These are phyloP conservation scores for Phaenicophaeus curvirostris DNA, from an alignment of 2,797 vertebrate species.

Conservation along the genomic window DNA sequence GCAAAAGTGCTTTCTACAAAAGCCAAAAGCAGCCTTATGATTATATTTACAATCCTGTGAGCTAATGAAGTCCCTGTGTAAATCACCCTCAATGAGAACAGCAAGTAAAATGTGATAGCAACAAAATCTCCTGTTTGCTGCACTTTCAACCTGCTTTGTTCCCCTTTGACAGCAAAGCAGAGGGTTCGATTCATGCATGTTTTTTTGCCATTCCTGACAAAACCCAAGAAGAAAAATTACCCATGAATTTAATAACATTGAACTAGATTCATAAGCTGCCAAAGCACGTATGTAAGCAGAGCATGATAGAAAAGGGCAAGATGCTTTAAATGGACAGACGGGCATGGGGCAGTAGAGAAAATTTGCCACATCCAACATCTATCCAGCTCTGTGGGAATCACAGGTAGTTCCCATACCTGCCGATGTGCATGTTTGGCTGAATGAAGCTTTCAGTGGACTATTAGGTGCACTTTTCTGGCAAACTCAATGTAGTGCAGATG, in stretches of 20 bases:
- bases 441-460: not conserved
- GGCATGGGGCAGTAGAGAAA: not conserved
- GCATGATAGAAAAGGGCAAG: not conserved
- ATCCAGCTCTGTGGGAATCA: not conserved
- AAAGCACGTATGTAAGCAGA: not conserved
- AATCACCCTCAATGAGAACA: conserved; percentile 24
- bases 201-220: not conserved
- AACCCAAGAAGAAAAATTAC: not conserved
- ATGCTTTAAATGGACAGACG: not conserved
- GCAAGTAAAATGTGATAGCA: conserved; percentile 27
- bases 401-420: not conserved
- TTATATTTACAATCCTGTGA: conserved; percentile 38
- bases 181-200: not conserved
- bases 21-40: not conserved
- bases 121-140: conserved; percentile 26
- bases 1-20: conserved; percentile 39
- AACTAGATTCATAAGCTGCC: not conserved
- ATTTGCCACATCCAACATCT: not conserved
- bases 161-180: not conserved
- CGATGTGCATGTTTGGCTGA: not conserved
- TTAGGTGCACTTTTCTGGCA: conserved; percentile 30
- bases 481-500: conserved; percentile 15
- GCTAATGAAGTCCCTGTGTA: conserved; percentile 40
- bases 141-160: conserved; percentile 4
- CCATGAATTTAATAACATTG: not conserved